Conservation (phyloP, 2,888 invertebrate genomes). For the Macaria liturata region DNA sequence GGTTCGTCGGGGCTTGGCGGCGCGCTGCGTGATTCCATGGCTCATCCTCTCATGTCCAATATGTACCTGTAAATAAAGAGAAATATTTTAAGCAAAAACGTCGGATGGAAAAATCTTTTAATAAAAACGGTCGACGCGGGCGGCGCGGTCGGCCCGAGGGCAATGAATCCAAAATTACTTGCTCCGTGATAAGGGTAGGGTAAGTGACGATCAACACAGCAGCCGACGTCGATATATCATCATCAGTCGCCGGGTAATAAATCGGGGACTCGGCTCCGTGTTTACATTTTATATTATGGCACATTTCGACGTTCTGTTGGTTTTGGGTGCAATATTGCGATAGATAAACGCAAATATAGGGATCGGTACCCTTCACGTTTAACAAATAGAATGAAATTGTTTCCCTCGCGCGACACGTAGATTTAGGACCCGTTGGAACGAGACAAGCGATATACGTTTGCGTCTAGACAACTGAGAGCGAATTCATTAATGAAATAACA, state of each 20-base stretch:
- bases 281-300: conserved; percentile 62
- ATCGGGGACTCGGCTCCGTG: conserved; percentile 66
- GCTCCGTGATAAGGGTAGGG: conserved; percentile 79
- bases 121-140: conserved; percentile 54
- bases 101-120: conserved; percentile 36
- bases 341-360: conserved; percentile 26
- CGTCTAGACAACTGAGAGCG: conserved; percentile 10
- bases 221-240: conserved; percentile 81
- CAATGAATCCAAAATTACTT: conserved; percentile 80
- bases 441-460: conserved; percentile 2
- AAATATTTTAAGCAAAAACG: conserved; percentile 11
- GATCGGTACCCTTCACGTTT: conserved; percentile 15
- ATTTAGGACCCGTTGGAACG: conserved; percentile 9
- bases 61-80: conserved; percentile 63
- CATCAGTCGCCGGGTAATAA: conserved; percentile 77
- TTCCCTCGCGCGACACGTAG: conserved; percentile 4
- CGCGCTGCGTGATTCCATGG: conserved; percentile 83
- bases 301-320: conserved; percentile 44
- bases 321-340: conserved; percentile 37
- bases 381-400: conserved; percentile 19
- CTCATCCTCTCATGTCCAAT: conserved; percentile 77
- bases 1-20: conserved; percentile 83
- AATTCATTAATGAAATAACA: conserved; percentile 19
- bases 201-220: conserved; percentile 79
- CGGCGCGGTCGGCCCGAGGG: conserved; percentile 59